Conservation (phyloP, 2,113 vertebrate species). For the Tricholaema leucomelas region DNA sequence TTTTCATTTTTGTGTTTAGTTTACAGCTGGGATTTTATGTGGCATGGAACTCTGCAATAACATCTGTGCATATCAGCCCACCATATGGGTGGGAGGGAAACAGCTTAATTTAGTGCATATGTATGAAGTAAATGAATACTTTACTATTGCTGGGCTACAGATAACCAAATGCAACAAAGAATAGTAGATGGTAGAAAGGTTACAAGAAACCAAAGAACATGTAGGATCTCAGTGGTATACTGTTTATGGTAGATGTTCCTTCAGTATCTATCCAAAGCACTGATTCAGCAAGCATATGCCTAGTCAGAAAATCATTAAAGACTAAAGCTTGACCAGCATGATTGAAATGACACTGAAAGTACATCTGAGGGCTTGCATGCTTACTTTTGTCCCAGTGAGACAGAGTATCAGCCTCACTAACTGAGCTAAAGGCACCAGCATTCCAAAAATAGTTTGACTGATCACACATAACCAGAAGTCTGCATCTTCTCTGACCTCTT, state of each 20-base stretch:
- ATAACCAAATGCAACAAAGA: background rate
- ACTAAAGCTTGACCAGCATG: background rate
- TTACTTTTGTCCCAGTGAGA: background rate
- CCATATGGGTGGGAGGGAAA: constrained; percentile 68
- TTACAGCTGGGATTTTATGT: constrained; percentile 65
- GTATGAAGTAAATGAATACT: constrained; percentile 56
- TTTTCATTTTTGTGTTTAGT: background rate
- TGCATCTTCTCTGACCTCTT: background rate
- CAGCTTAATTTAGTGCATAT: constrained; percentile 63
- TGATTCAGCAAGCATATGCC: background rate
- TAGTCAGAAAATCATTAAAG: constrained; percentile 13
- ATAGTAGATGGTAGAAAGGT: background rate
- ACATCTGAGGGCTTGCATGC: background rate
- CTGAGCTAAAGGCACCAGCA: background rate
- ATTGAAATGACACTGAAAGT: constrained; percentile 1
- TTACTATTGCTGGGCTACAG: constrained; percentile 21
- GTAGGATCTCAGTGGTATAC: background rate
- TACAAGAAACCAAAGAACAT: background rate
- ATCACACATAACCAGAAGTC: no score
- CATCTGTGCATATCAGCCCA: constrained; percentile 68
- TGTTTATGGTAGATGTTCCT: no score
- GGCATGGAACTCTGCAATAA: constrained; percentile 25
- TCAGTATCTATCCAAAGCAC: no score
- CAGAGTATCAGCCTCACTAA: background rate
- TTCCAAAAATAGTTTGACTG: background rate